phyloP scores from a whole-genome alignment of 2,888 invertebrate genomes.

The Lagria hirta region DNA sequence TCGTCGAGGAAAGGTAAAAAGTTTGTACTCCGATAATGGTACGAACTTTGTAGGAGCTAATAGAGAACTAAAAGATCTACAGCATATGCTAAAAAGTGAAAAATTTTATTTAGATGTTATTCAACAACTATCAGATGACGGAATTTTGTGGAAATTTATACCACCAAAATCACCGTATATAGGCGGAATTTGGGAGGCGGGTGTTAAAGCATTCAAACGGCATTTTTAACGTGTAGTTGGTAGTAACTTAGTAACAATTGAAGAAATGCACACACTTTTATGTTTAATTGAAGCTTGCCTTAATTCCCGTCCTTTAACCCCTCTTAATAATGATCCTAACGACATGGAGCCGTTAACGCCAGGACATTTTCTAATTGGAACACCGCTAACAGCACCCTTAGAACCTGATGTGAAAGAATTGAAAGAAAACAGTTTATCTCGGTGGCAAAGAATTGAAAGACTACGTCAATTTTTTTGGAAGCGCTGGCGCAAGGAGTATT shows the following conservation, averaged over 20 bases:
- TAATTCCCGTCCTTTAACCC: conserved; percentile 7
- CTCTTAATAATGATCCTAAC: conserved; percentile 2
- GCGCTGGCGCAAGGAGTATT: not conserved
- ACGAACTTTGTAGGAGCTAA: conserved; percentile 1
- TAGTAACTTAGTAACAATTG: not conserved
- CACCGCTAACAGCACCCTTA: not conserved
- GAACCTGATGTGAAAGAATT: not conserved
- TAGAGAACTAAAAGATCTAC: no score
- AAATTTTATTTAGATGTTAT: no score
- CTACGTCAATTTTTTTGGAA: conserved; percentile 2
- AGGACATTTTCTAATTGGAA: conserved; percentile 6
- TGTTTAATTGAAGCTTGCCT: conserved; percentile 3
- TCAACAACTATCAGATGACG: no score
- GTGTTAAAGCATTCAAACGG: conserved; percentile 2
- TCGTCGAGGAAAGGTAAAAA: not conserved
- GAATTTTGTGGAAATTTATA: conserved; percentile 1
- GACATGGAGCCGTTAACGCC: conserved; percentile 7
- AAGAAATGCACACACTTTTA: conserved; percentile 7
- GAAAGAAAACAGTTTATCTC: not conserved
- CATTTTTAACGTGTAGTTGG: conserved; percentile 6
- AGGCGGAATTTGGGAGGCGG: conserved; percentile 10
- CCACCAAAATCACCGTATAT: conserved; percentile 4
- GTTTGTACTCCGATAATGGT: conserved; percentile 4
- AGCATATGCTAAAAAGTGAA: no score
- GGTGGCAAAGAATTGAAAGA: conserved; percentile 1